Evolutionary conservation across 2,797 vertebrate species (phyloP).

Genomic region (Lepus townsendii): DNA sequence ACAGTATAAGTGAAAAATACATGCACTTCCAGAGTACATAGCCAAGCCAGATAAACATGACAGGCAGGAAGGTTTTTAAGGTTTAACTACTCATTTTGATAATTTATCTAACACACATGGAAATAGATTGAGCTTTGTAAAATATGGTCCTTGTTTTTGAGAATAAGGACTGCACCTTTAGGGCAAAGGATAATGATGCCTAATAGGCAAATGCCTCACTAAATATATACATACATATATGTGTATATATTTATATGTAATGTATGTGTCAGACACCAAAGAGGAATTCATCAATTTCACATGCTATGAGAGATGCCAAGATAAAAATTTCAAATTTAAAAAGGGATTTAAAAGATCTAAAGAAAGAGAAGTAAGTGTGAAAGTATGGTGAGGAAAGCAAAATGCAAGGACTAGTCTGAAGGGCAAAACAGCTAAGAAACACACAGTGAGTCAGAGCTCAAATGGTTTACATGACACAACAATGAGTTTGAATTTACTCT

Average conservation of each 20-base stretch:
- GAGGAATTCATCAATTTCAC: neutral
- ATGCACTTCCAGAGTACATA: neutral
- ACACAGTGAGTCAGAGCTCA: neutral
- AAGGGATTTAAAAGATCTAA: conserved; percentile 22
- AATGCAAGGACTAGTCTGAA: neutral
- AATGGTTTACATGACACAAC: neutral
- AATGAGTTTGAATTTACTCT: neutral
- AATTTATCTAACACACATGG: neutral
- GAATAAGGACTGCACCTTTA: neutral
- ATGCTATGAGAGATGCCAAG: neutral
- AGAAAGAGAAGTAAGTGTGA: neutral
- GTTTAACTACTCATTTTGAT: neutral
- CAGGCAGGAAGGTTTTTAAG: neutral
- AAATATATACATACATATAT: neutral
- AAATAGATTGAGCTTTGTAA: neutral
- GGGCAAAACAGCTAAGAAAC: neutral
- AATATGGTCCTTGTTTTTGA: neutral
- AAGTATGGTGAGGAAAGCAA: neutral
- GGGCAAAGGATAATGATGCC: neutral
- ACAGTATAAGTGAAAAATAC: neutral
- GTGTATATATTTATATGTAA: too few relatives aligned
- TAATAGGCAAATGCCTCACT: neutral
- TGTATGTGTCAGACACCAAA: neutral
- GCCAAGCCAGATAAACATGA: neutral
- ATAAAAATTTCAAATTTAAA: conserved; percentile 41